These are phyloP conservation scores for Lamproptera curius DNA, from an alignment of 2,888 invertebrate species.

Conservation along the genomic window DNA sequence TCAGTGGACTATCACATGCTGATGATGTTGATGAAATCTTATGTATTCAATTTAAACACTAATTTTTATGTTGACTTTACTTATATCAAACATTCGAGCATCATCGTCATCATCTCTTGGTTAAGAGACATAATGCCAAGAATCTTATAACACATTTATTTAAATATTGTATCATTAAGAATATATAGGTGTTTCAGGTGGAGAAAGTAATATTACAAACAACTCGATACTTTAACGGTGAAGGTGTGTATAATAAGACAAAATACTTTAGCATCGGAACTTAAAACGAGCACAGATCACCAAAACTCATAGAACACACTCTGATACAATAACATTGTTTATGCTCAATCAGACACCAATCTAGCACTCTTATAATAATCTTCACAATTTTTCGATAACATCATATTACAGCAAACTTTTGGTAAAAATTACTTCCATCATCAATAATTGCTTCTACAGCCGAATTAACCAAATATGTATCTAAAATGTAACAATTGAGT, in stretches of 20 bases:
- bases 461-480: neutral
- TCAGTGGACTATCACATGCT: too few relatives aligned
- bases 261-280: neutral
- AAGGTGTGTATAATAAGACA: constrained; percentile 15
- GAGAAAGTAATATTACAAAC: constrained; percentile 11
- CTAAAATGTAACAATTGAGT: neutral
- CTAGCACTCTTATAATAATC: neutral
- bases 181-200: constrained; percentile 17
- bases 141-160: too few relatives aligned
- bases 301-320: constrained; percentile 8
- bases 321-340: neutral
- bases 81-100: too few relatives aligned
- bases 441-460: neutral
- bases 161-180: too few relatives aligned
- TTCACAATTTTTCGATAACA: neutral
- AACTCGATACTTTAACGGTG: neutral
- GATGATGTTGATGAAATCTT: too few relatives aligned
- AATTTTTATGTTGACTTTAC: too few relatives aligned
- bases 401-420: neutral
- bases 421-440: neutral
- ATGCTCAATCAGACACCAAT: neutral
- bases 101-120: too few relatives aligned
- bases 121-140: too few relatives aligned
- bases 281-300: constrained; percentile 2
- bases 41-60: too few relatives aligned